These are phyloP conservation scores for Pinctada fucata DNA, from an alignment of 2,888 invertebrate species.

Conservation along the genomic window DNA sequence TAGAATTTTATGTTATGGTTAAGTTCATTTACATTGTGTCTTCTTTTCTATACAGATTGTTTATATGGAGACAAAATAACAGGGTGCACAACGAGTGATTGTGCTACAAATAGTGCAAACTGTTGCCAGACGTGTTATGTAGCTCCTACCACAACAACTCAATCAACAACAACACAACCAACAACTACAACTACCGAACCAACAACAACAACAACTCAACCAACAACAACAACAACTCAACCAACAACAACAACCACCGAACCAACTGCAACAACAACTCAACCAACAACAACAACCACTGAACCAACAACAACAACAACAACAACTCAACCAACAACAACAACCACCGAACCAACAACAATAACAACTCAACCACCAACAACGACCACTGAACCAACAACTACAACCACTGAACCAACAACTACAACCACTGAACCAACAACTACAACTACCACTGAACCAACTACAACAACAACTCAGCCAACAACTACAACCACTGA, in stretches of 20 bases:
- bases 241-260: too few relatives aligned
- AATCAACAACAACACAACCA: constrained; percentile 11
- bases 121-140: constrained; percentile 49
- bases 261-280: too few relatives aligned
- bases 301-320: too few relatives aligned
- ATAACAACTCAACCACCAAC: too few relatives aligned
- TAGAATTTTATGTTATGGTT: too few relatives aligned
- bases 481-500: constrained; percentile 19
- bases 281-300: too few relatives aligned
- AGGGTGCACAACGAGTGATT: constrained; percentile 44
- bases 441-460: constrained; percentile 23
- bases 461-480: constrained; percentile 20
- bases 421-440: constrained; percentile 28
- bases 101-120: constrained; percentile 16
- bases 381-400: too few relatives aligned
- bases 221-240: too few relatives aligned
- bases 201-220: too few relatives aligned
- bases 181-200: too few relatives aligned
- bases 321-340: too few relatives aligned
- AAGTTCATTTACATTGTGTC: not conserved
- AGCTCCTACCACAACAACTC: constrained; percentile 22
- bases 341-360: too few relatives aligned
- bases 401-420: constrained; percentile 5
- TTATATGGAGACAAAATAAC: constrained; percentile 55
- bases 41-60: constrained; percentile 46